These are phyloP conservation scores for Agriopis leucophaearia DNA, from an alignment of 2,888 invertebrate species.

Conservation along the genomic window DNA sequence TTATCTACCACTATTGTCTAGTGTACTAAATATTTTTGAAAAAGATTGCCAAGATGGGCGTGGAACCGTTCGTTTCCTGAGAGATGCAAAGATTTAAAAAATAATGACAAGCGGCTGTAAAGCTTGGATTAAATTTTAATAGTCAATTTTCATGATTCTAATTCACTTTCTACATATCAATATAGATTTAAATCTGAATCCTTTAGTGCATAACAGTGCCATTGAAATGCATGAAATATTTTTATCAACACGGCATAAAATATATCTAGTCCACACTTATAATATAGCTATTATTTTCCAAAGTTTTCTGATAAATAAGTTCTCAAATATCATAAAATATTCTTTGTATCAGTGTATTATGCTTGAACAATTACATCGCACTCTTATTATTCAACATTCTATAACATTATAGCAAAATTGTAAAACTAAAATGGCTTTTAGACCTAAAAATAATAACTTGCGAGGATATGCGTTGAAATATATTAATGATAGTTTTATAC, in stretches of 20 bases:
- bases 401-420: conserved; percentile 28
- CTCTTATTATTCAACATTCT: conserved; percentile 23
- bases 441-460: conserved; percentile 40
- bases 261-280: too few relatives aligned
- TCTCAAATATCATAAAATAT: conserved; percentile 8
- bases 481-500: conserved; percentile 82
- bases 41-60: conserved; percentile 25
- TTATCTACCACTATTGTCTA: conserved; percentile 46
- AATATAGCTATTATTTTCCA: too few relatives aligned
- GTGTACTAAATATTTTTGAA: conserved; percentile 34
- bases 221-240: too few relatives aligned
- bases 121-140: too few relatives aligned
- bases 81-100: conserved; percentile 5
- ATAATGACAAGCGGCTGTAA: not conserved
- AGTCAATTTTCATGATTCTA: too few relatives aligned
- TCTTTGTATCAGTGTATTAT: conserved; percentile 18
- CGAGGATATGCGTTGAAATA: conserved; percentile 67
- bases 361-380: conserved; percentile 40
- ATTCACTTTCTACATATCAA: too few relatives aligned
- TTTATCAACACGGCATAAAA: too few relatives aligned
- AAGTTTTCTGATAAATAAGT: not conserved
- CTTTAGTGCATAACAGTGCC: too few relatives aligned
- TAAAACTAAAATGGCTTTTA: conserved; percentile 31
- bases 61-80: conserved; percentile 9
- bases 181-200: too few relatives aligned